phyloP scores from a whole-genome alignment of 2,113 vertebrate species.

The Menidia beryllina region DNA sequence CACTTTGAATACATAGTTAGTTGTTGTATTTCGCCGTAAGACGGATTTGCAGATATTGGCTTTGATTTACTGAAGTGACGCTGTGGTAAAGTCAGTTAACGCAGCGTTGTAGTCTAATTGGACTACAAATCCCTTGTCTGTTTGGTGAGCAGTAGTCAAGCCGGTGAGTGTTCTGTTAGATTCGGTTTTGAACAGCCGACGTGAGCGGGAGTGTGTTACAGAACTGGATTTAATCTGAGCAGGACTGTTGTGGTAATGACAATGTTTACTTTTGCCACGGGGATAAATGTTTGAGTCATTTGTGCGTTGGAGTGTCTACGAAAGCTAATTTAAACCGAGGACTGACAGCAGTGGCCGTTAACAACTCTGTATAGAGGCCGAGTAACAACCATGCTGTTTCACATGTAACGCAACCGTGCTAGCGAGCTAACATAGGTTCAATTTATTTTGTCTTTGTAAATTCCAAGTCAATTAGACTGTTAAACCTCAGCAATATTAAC shows the following conservation, averaged over 20 bases:
- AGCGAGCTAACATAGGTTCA: conserved; percentile 5
- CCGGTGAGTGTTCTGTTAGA: conserved; percentile 9
- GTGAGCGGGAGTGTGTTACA: conserved; percentile 71
- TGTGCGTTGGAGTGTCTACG: not conserved
- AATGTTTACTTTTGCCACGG: not conserved
- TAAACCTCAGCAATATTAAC: not conserved
- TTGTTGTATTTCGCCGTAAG: not conserved
- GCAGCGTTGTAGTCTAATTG: conserved; percentile 20
- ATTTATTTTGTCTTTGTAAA: rapidly evolving
- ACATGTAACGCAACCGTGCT: not conserved
- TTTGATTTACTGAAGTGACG: too few species aligned
- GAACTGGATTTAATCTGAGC: conserved; percentile 6
- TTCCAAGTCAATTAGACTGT: not conserved
- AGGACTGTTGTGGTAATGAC: conserved; percentile 37
- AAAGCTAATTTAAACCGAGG: not conserved
- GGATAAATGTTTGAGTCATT: not conserved
- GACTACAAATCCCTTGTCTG: conserved; percentile 73
- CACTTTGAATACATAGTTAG: not conserved
- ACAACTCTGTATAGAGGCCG: conserved; percentile 3
- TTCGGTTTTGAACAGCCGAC: conserved; percentile 67
- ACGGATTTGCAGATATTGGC: not conserved
- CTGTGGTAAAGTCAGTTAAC: not conserved
- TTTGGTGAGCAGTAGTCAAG: conserved; percentile 1
- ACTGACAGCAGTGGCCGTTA: not conserved
- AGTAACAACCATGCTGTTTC: conserved; percentile 22